phyloP scores from a whole-genome alignment of 2,113 vertebrate species.

The Eurypyga helias region DNA sequence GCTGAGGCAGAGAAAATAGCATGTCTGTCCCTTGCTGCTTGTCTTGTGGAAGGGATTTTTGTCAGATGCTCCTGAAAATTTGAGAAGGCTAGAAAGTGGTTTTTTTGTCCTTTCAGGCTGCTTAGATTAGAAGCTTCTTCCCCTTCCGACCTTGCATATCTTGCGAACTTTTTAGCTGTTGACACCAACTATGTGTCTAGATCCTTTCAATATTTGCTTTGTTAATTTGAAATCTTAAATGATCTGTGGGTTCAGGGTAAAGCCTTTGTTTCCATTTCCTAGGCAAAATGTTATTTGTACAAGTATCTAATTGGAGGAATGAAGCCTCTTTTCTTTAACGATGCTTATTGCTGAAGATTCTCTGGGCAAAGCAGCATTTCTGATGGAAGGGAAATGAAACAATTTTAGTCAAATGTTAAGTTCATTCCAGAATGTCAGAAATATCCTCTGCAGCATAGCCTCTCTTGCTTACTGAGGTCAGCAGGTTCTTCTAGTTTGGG shows the following conservation, averaged over 20 bases:
- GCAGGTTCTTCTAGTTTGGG: not conserved
- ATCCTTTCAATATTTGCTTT: not conserved
- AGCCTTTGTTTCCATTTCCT: not conserved
- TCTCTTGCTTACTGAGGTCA: not conserved
- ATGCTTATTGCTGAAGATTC: accelerated
- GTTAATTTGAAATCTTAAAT: not conserved
- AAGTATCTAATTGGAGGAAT: not conserved
- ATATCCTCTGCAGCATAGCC: not conserved
- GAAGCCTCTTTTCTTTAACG: not conserved
- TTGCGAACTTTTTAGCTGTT: not conserved
- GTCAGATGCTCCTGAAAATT: not conserved
- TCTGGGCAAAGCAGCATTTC: not conserved
- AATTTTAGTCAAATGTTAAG: not conserved
- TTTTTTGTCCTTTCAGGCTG: not conserved
- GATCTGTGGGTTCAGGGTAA: not conserved
- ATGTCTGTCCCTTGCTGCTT: not conserved
- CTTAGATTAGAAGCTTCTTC: not conserved
- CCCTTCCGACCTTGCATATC: not conserved
- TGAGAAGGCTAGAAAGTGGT: not conserved
- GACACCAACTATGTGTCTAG: accelerated
- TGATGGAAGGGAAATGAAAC: not conserved
- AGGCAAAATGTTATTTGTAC: not conserved
- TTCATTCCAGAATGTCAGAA: not conserved
- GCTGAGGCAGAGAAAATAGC: not conserved
- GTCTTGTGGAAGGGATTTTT: not conserved